Evolutionary conservation across 2,113 vertebrate species (phyloP), one percentile per base, ranked within the genome.

Genomic region (Archilochus colubris): DNA sequence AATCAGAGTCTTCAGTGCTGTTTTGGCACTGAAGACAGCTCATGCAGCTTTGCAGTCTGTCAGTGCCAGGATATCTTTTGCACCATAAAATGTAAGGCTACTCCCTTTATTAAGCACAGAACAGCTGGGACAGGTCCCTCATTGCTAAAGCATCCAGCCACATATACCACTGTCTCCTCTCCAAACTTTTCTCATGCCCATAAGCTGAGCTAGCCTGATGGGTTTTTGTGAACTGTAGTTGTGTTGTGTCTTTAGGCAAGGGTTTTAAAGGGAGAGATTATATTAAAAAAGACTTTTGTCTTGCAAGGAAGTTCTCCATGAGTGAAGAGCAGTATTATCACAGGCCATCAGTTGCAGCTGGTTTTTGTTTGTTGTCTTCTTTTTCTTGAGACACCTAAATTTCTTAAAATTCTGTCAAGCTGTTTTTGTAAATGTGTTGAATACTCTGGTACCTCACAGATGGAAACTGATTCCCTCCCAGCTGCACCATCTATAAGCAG

Each of bases 101-200:
- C 78, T 94, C 88, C 63, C 74, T 94, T 85, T 91, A 88, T 89
- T 75, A 89, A 86, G 74, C 20, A 6, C 21, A 30, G 75, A 93
- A 62, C 70, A 82, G 88, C 92, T 89, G 90, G 59, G 50, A 30
- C 70, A 95, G 93, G 82, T 96, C 91, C 82, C 70, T 91, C 58
- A 87, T 61, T 64, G 89, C 94, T 87, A 13, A 88, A 86, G 43
- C 63, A 82, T 82, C 82, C 74, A 85, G 74, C 67, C 63, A 25
- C 69, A 40, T 70, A 69, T 87, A 55, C 77, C 53, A 27, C 78
- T 87, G 89, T 85, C 89, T 96, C 74, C 66, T 85, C 1, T 59
- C 78, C 33, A 63, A 82, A 82, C 74, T 84, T 91, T 82, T 72
- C 67, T 91, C 30, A 10, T 93, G 43, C 36, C 83, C 48, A 48